phyloP scores from a whole-genome alignment of 2,888 invertebrate species.

The Phlogophora meticulosa region DNA sequence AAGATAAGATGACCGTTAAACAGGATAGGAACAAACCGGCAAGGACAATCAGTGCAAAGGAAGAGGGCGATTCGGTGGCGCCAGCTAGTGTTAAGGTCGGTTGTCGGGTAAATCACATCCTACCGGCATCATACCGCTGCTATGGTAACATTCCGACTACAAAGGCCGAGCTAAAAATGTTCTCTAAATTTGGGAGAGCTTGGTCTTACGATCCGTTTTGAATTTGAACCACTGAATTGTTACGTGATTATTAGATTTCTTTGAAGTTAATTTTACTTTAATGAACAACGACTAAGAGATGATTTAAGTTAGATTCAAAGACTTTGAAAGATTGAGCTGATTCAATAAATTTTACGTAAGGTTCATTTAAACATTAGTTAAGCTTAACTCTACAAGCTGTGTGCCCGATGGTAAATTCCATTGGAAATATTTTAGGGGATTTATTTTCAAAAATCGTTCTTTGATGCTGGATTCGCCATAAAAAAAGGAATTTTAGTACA shows the following conservation, averaged over 20 bases:
- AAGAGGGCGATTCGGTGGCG: conserved; percentile 85
- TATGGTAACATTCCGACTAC: not conserved
- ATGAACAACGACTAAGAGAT: not conserved
- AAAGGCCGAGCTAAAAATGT: not conserved
- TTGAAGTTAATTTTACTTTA: not conserved
- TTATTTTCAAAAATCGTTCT: too few relatives aligned
- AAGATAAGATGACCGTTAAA: conserved; percentile 48
- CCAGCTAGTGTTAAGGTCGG: conserved; percentile 69
- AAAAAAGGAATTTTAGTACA: too few relatives aligned
- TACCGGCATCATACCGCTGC: conserved; percentile 2
- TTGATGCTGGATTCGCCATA: too few relatives aligned
- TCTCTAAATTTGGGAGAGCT: not conserved
- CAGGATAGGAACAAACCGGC: conserved; percentile 83
- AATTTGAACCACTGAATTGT: not conserved
- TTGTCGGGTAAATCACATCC: conserved; percentile 27
- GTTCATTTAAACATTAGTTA: conserved; percentile 11
- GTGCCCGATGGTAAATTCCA: too few relatives aligned
- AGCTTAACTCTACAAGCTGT: too few relatives aligned
- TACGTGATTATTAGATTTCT: not conserved
- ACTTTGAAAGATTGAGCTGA: not conserved
- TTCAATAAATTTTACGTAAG: not conserved
- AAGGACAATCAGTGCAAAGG: conserved; percentile 88
- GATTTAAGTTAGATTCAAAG: conserved; percentile 1
- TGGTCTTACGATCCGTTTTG: not conserved
- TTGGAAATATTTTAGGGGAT: too few relatives aligned